Evolutionary conservation across 2,797 vertebrate genomes (phyloP).

Genomic region (Bucorvus abyssinicus): DNA sequence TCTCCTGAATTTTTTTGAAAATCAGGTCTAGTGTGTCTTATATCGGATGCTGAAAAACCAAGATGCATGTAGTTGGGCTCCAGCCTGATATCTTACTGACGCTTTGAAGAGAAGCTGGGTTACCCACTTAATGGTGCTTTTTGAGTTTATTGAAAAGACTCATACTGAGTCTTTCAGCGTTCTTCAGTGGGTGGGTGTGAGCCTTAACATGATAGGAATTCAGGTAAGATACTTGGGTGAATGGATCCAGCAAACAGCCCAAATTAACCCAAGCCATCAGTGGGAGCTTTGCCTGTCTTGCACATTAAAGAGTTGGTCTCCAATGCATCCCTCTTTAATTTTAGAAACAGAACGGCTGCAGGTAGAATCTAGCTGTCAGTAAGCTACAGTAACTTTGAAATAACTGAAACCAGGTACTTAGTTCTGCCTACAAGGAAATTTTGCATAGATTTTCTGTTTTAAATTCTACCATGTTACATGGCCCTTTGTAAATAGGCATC

Average conservation of each 20-base stretch:
- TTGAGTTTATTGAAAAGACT: not conserved
- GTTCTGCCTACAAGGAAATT: not conserved
- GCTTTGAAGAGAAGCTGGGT: not conserved
- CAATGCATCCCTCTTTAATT: not conserved
- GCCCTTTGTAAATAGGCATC: not conserved
- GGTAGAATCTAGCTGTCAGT: not conserved
- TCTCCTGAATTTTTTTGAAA: not conserved
- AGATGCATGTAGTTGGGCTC: fast-evolving
- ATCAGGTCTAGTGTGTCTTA: not conserved
- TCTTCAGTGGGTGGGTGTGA: not conserved
- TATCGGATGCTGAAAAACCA: not conserved
- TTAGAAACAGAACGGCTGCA: not conserved
- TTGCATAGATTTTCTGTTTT: not conserved
- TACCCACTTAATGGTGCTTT: not conserved
- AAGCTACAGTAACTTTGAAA: not conserved
- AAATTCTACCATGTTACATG: not conserved
- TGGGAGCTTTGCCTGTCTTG: not conserved
- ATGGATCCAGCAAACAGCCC: not conserved
- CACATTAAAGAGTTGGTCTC: not conserved
- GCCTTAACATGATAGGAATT: not conserved
- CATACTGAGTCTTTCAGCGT: too few relatives aligned
- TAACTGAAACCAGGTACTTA: not conserved
- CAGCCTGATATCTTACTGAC: not conserved
- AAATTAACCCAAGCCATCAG: not conserved
- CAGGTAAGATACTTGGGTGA: not conserved